phyloP scores from a whole-genome alignment of 2,888 invertebrate species.

The Latrodectus hesperus region DNA sequence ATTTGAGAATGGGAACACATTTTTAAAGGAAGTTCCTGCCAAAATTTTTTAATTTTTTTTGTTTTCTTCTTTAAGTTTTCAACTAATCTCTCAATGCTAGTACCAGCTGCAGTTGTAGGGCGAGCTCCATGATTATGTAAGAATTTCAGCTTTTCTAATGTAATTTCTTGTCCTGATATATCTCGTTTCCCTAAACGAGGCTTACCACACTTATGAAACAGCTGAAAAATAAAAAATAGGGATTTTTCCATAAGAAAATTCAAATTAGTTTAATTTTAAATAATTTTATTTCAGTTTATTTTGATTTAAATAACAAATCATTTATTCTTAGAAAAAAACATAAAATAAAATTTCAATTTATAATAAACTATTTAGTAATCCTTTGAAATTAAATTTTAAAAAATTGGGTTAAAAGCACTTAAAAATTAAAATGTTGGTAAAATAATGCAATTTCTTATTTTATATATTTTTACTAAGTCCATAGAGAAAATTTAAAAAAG shows the following conservation, averaged over 20 bases:
- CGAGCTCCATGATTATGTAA: constrained; percentile 66
- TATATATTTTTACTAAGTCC: too few species aligned
- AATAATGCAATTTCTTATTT: too few species aligned
- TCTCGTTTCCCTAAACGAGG: constrained; percentile 72
- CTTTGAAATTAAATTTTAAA: too few species aligned
- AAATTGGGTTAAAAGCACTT: too few species aligned
- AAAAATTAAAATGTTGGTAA: too few species aligned
- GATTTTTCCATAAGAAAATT: too few species aligned
- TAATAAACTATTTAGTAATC: too few species aligned
- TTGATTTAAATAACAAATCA: too few species aligned
- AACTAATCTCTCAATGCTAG: constrained; percentile 85
- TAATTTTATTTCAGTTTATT: too few species aligned
- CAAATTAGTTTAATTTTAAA: too few species aligned
- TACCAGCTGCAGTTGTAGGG: constrained; percentile 75
- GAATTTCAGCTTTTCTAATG: constrained; percentile 80
- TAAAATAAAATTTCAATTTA: not conserved
- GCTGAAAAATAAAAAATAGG: constrained; percentile 39
- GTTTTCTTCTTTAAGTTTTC: constrained; percentile 87
- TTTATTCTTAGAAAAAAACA: too few species aligned
- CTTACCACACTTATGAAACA: constrained; percentile 71
- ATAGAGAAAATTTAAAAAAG: too few species aligned
- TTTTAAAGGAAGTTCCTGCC: constrained; percentile 88
- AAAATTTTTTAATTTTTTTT: constrained; percentile 87
- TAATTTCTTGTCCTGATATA: constrained; percentile 76
- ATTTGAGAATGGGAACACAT: constrained; percentile 82